phyloP scores from a whole-genome alignment of 1,140 invertebrate genomes.

The Zaprionus davidi region DNA sequence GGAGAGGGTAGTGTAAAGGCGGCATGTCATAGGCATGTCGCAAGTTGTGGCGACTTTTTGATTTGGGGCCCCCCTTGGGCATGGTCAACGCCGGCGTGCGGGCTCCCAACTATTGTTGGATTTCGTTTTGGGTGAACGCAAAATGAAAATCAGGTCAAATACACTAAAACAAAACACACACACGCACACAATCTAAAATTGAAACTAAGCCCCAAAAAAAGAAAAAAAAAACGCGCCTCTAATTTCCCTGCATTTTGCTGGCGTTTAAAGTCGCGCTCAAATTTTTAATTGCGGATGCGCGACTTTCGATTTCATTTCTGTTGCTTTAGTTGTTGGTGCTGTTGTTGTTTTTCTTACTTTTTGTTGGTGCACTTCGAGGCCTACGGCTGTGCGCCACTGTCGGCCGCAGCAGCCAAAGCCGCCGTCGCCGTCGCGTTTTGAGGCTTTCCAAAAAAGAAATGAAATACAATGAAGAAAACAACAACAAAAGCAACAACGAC shows the following conservation, averaged over 20 bases:
- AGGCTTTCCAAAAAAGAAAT: slow-evolving; percentile 66
- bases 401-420: slow-evolving; percentile 18
- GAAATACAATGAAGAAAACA: slow-evolving; percentile 33
- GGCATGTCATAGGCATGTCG: slow-evolving; percentile 41
- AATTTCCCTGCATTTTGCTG: slow-evolving; percentile 76
- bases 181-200: slow-evolving; percentile 32
- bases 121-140: neutral
- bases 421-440: slow-evolving; percentile 44
- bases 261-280: slow-evolving; percentile 60
- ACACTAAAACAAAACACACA: slow-evolving; percentile 3
- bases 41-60: slow-evolving; percentile 30
- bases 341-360: slow-evolving; percentile 3
- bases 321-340: slow-evolving; percentile 23
- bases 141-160: neutral
- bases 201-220: slow-evolving; percentile 6
- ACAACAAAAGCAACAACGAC: slow-evolving; percentile 31
- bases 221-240: slow-evolving; percentile 55
- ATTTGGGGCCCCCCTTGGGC: slow-evolving; percentile 34
- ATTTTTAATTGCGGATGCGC: slow-evolving; percentile 79
- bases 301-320: slow-evolving; percentile 78
- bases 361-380: slow-evolving; percentile 47
- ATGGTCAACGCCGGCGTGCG: slow-evolving; percentile 41
- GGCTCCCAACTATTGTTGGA: slow-evolving; percentile 29
- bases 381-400: slow-evolving; percentile 44
- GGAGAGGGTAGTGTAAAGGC: slow-evolving; percentile 14